Conservation (phyloP, 2,888 invertebrate species). For the Agrochola litura region DNA sequence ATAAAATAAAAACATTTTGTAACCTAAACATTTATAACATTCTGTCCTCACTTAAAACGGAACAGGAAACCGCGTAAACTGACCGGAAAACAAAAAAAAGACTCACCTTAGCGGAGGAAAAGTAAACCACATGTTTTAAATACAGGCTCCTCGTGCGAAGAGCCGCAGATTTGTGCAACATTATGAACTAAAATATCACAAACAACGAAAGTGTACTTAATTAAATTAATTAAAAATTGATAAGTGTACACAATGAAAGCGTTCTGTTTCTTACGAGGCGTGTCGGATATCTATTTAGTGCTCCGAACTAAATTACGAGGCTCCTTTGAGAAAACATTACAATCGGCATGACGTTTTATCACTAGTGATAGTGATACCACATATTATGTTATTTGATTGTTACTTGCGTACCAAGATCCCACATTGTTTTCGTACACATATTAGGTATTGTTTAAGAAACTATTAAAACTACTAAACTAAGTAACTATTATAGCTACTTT, state of each 20-base stretch:
- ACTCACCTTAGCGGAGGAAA: constrained; percentile 82
- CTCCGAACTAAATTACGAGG: constrained; percentile 66
- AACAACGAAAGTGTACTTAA: constrained; percentile 54
- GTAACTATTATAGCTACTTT: not conserved
- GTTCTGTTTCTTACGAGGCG: constrained; percentile 75
- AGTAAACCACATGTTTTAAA: constrained; percentile 78
- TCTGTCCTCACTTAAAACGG: not conserved
- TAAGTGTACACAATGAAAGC: constrained; percentile 67
- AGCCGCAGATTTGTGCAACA: constrained; percentile 82
- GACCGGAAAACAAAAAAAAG: not conserved
- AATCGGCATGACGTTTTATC: constrained; percentile 78
- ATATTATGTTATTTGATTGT: constrained; percentile 59
- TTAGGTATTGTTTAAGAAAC: constrained; percentile 10
- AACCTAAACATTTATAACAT: not conserved
- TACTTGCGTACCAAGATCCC: constrained; percentile 36
- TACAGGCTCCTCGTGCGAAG: constrained; percentile 78
- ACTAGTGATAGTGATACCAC: constrained; percentile 70
- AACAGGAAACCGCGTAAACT: not conserved
- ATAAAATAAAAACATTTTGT: not conserved
- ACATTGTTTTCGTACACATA: constrained; percentile 37
- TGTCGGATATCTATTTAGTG: constrained; percentile 72
- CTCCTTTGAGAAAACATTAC: constrained; percentile 77
- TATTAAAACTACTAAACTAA: not conserved
- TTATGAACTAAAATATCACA: constrained; percentile 67
- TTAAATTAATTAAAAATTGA: constrained; percentile 69